Evolutionary conservation across 2,888 invertebrate species (phyloP).

Genomic region (Harpalus rufipes): DNA sequence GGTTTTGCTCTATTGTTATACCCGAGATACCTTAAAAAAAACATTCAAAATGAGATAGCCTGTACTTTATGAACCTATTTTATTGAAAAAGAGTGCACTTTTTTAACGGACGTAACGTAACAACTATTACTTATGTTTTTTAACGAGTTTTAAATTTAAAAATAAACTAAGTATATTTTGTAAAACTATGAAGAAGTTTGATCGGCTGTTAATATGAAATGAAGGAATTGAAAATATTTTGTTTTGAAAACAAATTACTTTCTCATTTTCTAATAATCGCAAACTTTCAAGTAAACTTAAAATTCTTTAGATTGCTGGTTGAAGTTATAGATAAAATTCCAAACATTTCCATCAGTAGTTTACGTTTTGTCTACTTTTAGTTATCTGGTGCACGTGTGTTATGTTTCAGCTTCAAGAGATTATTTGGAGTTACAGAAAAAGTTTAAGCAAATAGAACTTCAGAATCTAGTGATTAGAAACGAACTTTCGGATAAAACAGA

Average conservation of each 20-base stretch:
- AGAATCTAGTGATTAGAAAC: conserved; percentile 80
- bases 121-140: too few species aligned
- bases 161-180: neutral
- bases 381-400: conserved; percentile 44
- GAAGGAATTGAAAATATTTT: too few species aligned
- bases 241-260: conserved; percentile 13
- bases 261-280: conserved; percentile 5
- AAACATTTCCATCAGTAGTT: conserved; percentile 32
- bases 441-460: conserved; percentile 81
- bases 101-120: too few species aligned
- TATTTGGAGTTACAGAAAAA: conserved; percentile 82
- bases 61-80: too few species aligned
- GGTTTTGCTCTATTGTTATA: too few species aligned
- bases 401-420: conserved; percentile 79
- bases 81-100: too few species aligned
- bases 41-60: too few species aligned
- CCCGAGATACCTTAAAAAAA: too few species aligned
- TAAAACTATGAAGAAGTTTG: too few species aligned
- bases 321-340: conserved; percentile 48
- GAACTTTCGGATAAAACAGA: conserved; percentile 83
- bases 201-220: too few species aligned
- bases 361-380: conserved; percentile 31
- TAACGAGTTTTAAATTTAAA: neutral
- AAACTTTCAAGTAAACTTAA: conserved; percentile 30
- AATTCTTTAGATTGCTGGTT: conserved; percentile 9